phyloP scores from a whole-genome alignment of 2,113 vertebrate species.

The Odontophorus gujanensis region DNA sequence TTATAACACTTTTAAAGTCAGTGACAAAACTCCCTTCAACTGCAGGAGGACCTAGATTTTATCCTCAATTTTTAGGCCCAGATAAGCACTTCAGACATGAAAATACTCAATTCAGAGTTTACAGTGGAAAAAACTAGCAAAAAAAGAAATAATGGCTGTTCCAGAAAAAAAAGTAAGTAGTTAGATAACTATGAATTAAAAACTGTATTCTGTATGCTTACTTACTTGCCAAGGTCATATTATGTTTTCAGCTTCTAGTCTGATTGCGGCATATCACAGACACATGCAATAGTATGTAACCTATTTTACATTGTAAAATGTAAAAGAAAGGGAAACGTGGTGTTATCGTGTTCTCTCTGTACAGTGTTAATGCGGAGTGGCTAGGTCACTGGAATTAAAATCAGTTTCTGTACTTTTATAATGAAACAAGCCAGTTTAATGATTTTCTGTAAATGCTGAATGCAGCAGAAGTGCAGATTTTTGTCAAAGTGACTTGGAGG shows the following conservation, averaged over 20 bases:
- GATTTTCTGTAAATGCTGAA: not conserved
- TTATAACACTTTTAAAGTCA: conserved; percentile 49
- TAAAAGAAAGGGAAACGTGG: not conserved
- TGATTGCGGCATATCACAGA: not conserved
- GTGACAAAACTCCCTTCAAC: conserved; percentile 35
- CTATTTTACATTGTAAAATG: not conserved
- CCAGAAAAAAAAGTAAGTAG: not conserved
- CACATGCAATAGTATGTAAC: not conserved
- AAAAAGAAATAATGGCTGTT: not conserved
- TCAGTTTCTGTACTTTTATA: not conserved
- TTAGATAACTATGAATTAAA: not conserved
- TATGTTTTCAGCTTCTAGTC: not conserved
- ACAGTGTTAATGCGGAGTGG: not conserved
- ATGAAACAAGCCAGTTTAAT: not conserved
- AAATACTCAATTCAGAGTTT: not conserved
- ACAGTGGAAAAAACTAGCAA: not conserved
- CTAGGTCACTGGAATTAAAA: not conserved
- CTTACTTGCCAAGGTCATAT: not conserved
- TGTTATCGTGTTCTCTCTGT: not conserved
- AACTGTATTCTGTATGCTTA: not conserved
- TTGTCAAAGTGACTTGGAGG: not conserved
- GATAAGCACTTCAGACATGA: not conserved
- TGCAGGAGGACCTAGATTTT: conserved; percentile 51
- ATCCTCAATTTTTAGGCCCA: not conserved
- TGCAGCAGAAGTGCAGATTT: not conserved